Conservation (phyloP, 2,113 vertebrate species). For the Caretta caretta region DNA sequence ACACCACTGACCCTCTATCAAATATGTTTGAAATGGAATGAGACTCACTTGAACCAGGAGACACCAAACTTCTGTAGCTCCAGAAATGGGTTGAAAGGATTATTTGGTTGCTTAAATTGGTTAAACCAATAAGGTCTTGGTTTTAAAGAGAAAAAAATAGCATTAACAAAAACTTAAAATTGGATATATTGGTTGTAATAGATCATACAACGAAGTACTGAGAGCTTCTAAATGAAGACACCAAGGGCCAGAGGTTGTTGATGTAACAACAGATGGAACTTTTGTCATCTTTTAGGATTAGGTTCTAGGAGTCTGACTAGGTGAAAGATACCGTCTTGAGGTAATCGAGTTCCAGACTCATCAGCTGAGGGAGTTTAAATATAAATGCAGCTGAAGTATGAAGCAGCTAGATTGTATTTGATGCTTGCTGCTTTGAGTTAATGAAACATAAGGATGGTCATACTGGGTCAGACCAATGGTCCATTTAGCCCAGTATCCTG, state of each 20-base stretch:
- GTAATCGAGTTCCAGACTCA: background rate
- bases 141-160: background rate
- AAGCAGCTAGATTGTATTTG: background rate
- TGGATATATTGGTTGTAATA: background rate
- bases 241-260: background rate
- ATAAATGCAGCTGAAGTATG: background rate
- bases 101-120: background rate
- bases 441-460: too few species aligned
- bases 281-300: background rate
- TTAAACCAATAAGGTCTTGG: background rate
- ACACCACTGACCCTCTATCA: accelerated
- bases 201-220: background rate
- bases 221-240: background rate
- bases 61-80: background rate
- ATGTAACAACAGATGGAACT: background rate
- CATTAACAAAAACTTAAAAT: background rate
- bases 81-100: background rate
- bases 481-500: too few species aligned
- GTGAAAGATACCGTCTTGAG: background rate
- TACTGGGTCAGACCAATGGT: too few species aligned
- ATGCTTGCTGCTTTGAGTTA: background rate
- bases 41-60: accelerated
- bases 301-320: background rate
- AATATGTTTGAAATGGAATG: accelerated
- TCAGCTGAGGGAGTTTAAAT: background rate